These are phyloP conservation scores for Orbicella faveolata DNA, from an alignment of 64 coral and sea anemone species.

Conservation along the genomic window DNA sequence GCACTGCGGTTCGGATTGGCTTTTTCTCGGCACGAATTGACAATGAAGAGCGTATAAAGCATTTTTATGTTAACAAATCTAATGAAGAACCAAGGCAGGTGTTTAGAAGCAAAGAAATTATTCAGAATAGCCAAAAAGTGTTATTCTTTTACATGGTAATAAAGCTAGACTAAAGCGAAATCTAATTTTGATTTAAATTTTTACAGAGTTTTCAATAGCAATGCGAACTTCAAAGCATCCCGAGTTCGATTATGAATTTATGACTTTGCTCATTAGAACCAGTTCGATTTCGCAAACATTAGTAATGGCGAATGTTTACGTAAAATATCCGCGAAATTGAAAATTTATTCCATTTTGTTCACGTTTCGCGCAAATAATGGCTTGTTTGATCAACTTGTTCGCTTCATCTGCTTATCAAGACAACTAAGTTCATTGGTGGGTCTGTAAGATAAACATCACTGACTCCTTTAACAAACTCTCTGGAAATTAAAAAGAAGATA, in stretches of 20 bases:
- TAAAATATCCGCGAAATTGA: not conserved
- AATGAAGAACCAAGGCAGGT: not conserved
- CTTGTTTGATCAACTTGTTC: not conserved
- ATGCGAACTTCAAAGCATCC: not conserved
- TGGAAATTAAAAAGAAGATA: not conserved
- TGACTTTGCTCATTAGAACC: not conserved
- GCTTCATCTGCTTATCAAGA: not conserved
- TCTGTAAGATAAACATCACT: not conserved
- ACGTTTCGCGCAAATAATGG: not conserved
- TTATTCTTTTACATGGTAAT: not conserved
- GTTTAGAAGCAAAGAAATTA: not conserved
- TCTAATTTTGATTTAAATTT: not conserved
- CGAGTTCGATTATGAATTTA: not conserved
- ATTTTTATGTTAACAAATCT: slow-evolving; percentile 7
- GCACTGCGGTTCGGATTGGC: not conserved
- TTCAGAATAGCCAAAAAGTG: not conserved
- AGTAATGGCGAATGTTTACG: not conserved
- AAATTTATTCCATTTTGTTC: not conserved
- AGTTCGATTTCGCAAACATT: not conserved
- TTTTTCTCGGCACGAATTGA: not conserved
- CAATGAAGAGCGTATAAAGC: not conserved
- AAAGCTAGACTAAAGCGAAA: not conserved
- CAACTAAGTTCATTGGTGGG: not conserved
- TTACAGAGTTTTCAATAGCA: not conserved
- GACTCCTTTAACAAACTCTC: not conserved